Conservation (phyloP, 1,140 invertebrate species). For the Oreohelix idahoensis region DNA sequence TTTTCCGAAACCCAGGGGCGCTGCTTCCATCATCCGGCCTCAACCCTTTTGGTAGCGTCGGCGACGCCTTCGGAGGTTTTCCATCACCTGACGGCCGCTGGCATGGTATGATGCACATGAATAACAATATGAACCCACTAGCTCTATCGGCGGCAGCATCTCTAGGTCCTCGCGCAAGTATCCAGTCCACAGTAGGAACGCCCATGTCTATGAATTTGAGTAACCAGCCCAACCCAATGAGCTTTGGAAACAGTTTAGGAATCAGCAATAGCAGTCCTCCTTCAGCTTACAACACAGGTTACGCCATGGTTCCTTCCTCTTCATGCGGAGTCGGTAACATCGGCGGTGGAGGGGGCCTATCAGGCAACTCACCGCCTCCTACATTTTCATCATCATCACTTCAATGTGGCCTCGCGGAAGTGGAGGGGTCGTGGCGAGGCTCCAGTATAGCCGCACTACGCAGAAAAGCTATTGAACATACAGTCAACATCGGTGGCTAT, state of each 20-base stretch:
- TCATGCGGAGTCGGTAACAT: slow-evolving; percentile 1
- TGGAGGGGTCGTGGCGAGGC: slow-evolving; percentile 76
- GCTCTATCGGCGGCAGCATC: slow-evolving; percentile 53
- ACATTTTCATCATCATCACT: slow-evolving; percentile 44
- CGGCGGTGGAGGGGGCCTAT: slow-evolving; percentile 43
- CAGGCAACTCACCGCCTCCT: slow-evolving; percentile 58
- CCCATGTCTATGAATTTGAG: slow-evolving; percentile 25
- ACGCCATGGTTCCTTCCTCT: slow-evolving; percentile 24
- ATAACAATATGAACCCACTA: slow-evolving; percentile 62
- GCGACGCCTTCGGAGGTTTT: slow-evolving; percentile 68
- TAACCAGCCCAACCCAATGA: slow-evolving; percentile 17
- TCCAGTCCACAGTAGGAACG: slow-evolving; percentile 27
- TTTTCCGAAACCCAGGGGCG: slow-evolving; percentile 88
- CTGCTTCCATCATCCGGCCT: slow-evolving; percentile 93
- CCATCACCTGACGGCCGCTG: slow-evolving; percentile 61
- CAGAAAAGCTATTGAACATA: slow-evolving; percentile 74
- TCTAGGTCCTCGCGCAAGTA: slow-evolving; percentile 56
- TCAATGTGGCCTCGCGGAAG: slow-evolving; percentile 83
- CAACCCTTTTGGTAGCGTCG: slow-evolving; percentile 82
- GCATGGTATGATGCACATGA: slow-evolving; percentile 60
- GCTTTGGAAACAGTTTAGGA: slow-evolving; percentile 54
- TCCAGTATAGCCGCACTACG: slow-evolving; percentile 74
- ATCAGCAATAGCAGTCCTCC: slow-evolving; percentile 54
- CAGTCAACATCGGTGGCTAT: slow-evolving; percentile 64
- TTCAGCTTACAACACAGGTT: slow-evolving; percentile 39